Percentiles rank a stretch among this genome's conserved stretches.
These are phyloP conservation scores for Sterrhoptilus dennistouni DNA, from an alignment of 2,113 vertebrate genomes.

Conservation along the genomic window DNA sequence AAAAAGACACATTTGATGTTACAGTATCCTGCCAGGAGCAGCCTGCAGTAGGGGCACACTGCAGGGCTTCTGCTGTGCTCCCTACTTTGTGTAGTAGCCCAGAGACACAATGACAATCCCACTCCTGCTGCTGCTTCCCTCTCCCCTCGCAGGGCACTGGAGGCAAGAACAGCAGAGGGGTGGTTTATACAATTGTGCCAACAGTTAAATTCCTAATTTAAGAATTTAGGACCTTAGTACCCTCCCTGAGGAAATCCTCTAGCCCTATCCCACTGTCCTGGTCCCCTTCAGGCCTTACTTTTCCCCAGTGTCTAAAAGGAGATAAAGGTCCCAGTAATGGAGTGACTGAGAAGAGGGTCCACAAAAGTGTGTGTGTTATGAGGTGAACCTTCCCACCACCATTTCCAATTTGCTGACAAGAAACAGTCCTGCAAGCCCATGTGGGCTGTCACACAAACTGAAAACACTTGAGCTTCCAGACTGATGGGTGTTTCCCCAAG, in stretches of 20 bases:
- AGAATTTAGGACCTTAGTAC: not conserved
- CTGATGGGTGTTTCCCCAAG: not conserved
- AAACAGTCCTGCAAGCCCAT: not conserved
- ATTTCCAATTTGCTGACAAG: not conserved
- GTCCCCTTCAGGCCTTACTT: not conserved
- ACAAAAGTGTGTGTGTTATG: not conserved
- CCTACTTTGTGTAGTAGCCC: not conserved
- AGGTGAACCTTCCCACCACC: not conserved
- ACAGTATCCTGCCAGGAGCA: not conserved
- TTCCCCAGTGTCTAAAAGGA: not conserved
- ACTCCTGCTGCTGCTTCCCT: not conserved
- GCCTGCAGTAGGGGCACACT: not conserved
- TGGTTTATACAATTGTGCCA: not conserved
- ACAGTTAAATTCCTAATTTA: no score
- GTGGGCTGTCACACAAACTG: not conserved
- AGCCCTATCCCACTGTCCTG: not conserved
- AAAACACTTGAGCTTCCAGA: not conserved
- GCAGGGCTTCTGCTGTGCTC: not conserved
- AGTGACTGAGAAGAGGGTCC: not conserved
- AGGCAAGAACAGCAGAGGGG: not conserved
- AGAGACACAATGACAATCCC: not conserved
- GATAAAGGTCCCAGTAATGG: not conserved
- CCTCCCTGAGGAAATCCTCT: not conserved
- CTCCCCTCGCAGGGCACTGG: rapidly evolving
- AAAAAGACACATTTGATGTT: not conserved